Base-by-base conservation (phyloP, 1,140 invertebrate genomes). In the Chrysomallon squamiferum region DNA sequence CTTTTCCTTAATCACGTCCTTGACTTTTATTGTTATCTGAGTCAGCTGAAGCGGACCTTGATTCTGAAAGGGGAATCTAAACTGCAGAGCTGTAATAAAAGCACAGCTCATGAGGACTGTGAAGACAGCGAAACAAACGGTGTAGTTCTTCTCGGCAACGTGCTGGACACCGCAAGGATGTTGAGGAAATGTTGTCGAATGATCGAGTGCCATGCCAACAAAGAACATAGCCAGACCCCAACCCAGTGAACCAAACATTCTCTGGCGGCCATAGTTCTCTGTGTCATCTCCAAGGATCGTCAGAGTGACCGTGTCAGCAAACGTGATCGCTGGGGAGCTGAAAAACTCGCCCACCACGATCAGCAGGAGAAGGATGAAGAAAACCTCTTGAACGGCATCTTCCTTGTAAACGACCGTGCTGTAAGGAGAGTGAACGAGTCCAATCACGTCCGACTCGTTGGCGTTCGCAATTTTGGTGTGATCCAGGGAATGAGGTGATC, bases 161-260 rank as follows among this genome's bases (percentile, higher is more conserved):
- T 91, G 92, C 56, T 78, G 71, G 20, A 69, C 64, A 0, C 90
- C 92, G 80, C 97, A 99, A 0, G 96, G 96, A 73, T 88, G 88
- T 62, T 87, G 82, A 89, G 93, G 87, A 93, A 99, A 76, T 88
- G 92, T 69, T 89, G 97, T 82, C 0, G 96, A 97, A 81, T 98
- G 95, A 87, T 99, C 97, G 45, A 99, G 87, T n/a, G 95, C 96
- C 52, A 87, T 77, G 41, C 97, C 97, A 50, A 99, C 95, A 80
- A 99, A 93, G 84, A 99, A 98, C 97, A 99, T 99, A 13, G 96
- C 93, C 65, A 99, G 85, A 32, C 95, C 97, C 97, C 96, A 98
- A 25, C 97, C 97, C 52, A 98, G 86, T 32, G 96, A 98, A 0
- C 97, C 97, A 81, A 98, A 99, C 95, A 99, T 98, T 72, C 97